Evolutionary conservation across 2,113 vertebrate species (phyloP), one percentile per base, ranked within the genome.

Genomic region (Plectropomus leopardus): DNA sequence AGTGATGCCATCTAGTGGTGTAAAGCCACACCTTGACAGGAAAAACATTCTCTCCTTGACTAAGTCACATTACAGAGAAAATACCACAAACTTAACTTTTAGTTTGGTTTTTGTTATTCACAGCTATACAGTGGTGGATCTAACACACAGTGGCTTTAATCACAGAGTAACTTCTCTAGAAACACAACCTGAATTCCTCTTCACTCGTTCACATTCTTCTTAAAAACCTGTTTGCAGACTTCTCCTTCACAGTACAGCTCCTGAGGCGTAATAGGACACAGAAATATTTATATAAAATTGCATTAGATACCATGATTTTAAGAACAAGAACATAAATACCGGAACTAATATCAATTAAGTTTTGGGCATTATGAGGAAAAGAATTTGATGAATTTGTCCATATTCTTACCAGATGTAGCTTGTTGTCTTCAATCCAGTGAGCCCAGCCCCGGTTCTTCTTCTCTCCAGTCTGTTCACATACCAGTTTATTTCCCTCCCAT

Each of bases 381-480:
- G 67, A 42, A 24, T 65, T 26, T 53, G 8, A 65, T 34, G 26
- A 16, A 54, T 63, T 28, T 26, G 32, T 1, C 1, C 1, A n/a
- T 36, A 26, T 30, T 83, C 66, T 26, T 95, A 98, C 97, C 96
- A 98, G 87, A 59, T 98, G 88, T 13, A 98, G 95, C 55, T 96
- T 91, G 82, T 97, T 95, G 1, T 95, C 97, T 89, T 97, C 96
- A 0, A 97, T 87, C 97, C 98, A 98, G 44, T 98, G 97, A 66
- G 90, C 88, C 97, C 98, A 99, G 11, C 96, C 96, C 28, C 97
- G 90, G 85, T 95, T 95, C 74, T 95, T 96, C 94, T 97, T 98
- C 86, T 97, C 96, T 23, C 97, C 97, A 10, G 47, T 95, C 87
- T 98, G 97, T 21, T 95, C 85, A 83, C 97, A 98, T 26, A 95